Base-by-base conservation (phyloP, 2,113 vertebrate genomes). In the Raja brachyura region DNA sequence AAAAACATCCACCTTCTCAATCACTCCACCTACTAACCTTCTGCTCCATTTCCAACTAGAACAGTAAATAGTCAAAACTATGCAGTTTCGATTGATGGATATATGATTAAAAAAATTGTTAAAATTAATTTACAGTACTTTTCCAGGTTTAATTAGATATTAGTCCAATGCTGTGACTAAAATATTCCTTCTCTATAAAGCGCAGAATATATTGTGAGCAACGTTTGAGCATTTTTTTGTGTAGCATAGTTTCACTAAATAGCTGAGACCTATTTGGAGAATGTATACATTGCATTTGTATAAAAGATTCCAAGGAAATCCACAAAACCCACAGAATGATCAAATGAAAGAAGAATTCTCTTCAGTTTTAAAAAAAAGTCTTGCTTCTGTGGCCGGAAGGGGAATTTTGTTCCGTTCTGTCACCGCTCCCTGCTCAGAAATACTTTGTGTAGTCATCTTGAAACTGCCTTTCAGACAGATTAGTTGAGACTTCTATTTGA, bases 361-460 rank as follows among this genome's bases (percentile, higher is more conserved):
- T 86, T 63, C 5, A 31, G 11, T 48, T 31, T 88, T n/a, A 31
- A 88, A 63, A 63, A 31, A 5, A 1, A 31, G n/a, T 73, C 59
- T 63, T 88, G 13, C 31, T 63, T 63, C 83, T n/a, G 28, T 61
- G 56, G 59, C 13, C 13, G 14, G 16, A 92, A 54, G 9, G n/a
- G 33, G 66, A 70, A 92, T 92, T 92, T 70, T 73, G 59, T 70
- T 70, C 83, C 63, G 28, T 88, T 88, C 13, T 5, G 83, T 88
- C 61, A 11, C 13, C 14, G 14, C 31, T 70, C 70, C 66, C 31
- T 79, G 93, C 6, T 93, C 77, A 78, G 39, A n/a, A 93, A 22
- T 81, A 79, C 6, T 66, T 28, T 93, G 76, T 79, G 25, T 39
- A 61, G 54, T 25, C 66, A 11, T 8, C 18, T 22, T 39, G 74